Base-by-base conservation (phyloP, 1,140 invertebrate species). In the Bombus turneri region DNA sequence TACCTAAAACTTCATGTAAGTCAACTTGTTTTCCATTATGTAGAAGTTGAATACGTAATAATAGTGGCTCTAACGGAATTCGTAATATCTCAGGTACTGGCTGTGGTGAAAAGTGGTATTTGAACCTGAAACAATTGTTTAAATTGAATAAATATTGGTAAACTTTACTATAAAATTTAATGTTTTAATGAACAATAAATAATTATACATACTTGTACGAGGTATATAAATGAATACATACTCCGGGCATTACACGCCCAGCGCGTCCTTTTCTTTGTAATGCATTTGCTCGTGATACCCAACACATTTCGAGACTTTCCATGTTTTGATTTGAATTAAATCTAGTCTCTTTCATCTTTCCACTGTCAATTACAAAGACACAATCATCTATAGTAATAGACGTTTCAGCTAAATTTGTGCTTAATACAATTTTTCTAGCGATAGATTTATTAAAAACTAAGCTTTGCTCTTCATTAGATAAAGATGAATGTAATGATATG, bases 341-440 rank as follows among this genome's bases (percentile, higher is more conserved):
- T 85, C 97, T 96, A 93, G 97, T 98, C 93, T 99, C 98, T 95
- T 99, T 99, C 96, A 98, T 98, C 92, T 98, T 97, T 6, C 98
- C 98, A 76, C 96, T 97, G 93, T 99, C 98, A 75, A 99, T 97
- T 3, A 99, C 98, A 94, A 97, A 99, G 1, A 98, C 97, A 90
- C 98, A 98, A 94, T 99, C 98, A 93, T 99, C 97, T 87, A 99
- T 98, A 15, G 98, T 99, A 3, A 99, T 96, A 34, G 98, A 98
- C 0, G 98, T 99, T 95, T 99, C 98, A 1, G 98, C 98, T 82
- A 99, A 98, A 93, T 99, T 99, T 0, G 99, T 99, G 3, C 98
- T 98, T 0, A 99, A 94, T 53, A 99, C 97, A 53, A 99, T 98
- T 96, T 99, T 98, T 47, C 98, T 95, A 31, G 96, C 97, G 1